A percentile compares a stretch with the other conserved stretches of the same genome.
These are phyloP conservation scores for Scalopus aquaticus DNA, from an alignment of 2,113 vertebrate genomes.

Conservation along the genomic window DNA sequence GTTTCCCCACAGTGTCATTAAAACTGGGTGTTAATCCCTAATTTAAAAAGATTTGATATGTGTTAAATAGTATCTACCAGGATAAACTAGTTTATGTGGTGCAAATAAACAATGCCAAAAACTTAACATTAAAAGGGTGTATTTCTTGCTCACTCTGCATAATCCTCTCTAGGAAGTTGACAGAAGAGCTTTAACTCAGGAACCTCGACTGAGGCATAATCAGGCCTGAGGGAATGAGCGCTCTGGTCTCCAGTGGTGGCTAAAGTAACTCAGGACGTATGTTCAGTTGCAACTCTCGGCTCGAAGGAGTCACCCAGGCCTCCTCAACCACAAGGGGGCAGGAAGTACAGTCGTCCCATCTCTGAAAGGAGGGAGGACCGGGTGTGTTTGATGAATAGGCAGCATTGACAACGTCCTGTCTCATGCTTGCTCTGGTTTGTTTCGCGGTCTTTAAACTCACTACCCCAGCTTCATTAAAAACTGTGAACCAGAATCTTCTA, in stretches of 20 bases:
- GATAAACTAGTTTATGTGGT: not conserved
- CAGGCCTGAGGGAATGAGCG: not conserved
- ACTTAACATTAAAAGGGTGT: not conserved
- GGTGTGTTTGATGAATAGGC: not conserved
- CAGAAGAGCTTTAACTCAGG: not conserved
- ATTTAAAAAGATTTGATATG: not conserved
- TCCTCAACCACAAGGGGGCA: not conserved
- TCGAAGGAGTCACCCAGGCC: not conserved
- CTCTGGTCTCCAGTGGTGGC: no score
- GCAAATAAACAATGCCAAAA: not conserved
- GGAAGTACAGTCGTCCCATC: not conserved
- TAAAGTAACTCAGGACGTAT: not conserved
- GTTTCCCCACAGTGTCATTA: not conserved
- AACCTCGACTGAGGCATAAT: not conserved
- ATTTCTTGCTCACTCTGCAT: not conserved
- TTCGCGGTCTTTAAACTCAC: not conserved
- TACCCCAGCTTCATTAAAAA: not conserved
- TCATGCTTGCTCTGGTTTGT: not conserved
- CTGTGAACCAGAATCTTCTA: not conserved
- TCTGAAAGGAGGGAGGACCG: not conserved
- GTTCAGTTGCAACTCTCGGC: not conserved
- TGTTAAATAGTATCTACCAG: not conserved
- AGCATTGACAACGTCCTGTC: not conserved
- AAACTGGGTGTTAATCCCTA: constrained; percentile 4
- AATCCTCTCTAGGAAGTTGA: not conserved